Conservation (phyloP, 2,888 invertebrate genomes). For the Troides oblongomaculatus region DNA sequence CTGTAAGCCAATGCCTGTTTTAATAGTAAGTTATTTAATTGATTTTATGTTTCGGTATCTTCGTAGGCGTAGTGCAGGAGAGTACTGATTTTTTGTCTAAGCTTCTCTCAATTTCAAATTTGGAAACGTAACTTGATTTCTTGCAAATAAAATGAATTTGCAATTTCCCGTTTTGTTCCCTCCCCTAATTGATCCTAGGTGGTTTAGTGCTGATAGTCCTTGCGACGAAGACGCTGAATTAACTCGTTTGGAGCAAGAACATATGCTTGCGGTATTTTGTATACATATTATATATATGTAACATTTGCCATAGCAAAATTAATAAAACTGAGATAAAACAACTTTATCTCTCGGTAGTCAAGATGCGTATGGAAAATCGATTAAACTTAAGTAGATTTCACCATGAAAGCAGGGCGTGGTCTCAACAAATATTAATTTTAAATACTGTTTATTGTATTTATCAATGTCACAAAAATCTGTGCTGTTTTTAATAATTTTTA, state of each 20-base stretch:
- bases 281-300: conserved; percentile 1
- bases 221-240: conserved; percentile 84
- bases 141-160: conserved; percentile 64
- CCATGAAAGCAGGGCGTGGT: not conserved
- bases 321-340: not conserved
- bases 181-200: conserved; percentile 79
- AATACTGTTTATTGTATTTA: not conserved
- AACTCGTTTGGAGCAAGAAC: conserved; percentile 80
- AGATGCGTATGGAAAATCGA: not conserved
- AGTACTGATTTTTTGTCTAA: too few relatives aligned
- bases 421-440: not conserved
- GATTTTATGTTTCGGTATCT: too few relatives aligned
- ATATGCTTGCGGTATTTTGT: conserved; percentile 52
- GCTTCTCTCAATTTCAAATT: not conserved
- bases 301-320: not conserved
- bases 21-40: too few relatives aligned
- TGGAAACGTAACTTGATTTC: not conserved
- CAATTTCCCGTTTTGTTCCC: conserved; percentile 81
- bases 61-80: too few relatives aligned
- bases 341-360: not conserved
- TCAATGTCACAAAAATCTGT: not conserved
- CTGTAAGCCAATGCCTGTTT: too few relatives aligned
- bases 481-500: not conserved
- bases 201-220: conserved; percentile 84
- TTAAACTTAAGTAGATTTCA: not conserved